Evolutionary conservation across 2,113 vertebrate genomes (phyloP), one percentile per base, ranked within the genome.

Genomic region (Corythoichthys intestinalis): DNA sequence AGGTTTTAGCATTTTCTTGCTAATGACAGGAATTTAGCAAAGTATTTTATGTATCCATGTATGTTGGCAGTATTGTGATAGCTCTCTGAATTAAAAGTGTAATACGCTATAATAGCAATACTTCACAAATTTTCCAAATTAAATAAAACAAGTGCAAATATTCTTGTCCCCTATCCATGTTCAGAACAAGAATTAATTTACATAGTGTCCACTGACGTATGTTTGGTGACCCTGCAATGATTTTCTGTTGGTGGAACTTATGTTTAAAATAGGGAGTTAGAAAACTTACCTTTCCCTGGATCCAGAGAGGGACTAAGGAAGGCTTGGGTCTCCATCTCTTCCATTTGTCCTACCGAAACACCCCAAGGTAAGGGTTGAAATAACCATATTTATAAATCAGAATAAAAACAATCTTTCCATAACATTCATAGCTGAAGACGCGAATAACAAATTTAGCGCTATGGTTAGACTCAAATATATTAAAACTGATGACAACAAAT

Each of bases 271-370:
- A 34, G 2, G 20, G 20, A 28, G 28, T 28, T 28, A 28, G 2
- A 56, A n/a, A 62, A 44, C 86, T 78, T 41, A 88, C 83, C 0
- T 81, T 52, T 81, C 52, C 73, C 81, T 10, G 79, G 65, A 72
- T 64, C 69, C 37, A 69, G 63, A 17, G 69, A 70, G 1, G 87
- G 77, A 82, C 67, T 75, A 13, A 69, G 9, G 62, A 89, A 92
- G 2, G 66, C 76, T 52, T 90, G 85, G 17, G 88, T 91, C 9
- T 83, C 87, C 80, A 90, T 71, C 17, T 88, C 71, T 53, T 86
- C 84, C n/a, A 83, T 48, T 13, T 63, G 57, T 73, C 59, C 20
- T 38, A 41, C 80, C 86, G 65, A 39, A 74, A 66, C 11, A 17
- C 73, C 28, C 2, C 20, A 78, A 50, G 64, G 13, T 10, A 0